Evolutionary conservation across 2,888 invertebrate species (phyloP), one percentile per base, ranked within the genome.

Genomic region (Hecatera dysodea): DNA sequence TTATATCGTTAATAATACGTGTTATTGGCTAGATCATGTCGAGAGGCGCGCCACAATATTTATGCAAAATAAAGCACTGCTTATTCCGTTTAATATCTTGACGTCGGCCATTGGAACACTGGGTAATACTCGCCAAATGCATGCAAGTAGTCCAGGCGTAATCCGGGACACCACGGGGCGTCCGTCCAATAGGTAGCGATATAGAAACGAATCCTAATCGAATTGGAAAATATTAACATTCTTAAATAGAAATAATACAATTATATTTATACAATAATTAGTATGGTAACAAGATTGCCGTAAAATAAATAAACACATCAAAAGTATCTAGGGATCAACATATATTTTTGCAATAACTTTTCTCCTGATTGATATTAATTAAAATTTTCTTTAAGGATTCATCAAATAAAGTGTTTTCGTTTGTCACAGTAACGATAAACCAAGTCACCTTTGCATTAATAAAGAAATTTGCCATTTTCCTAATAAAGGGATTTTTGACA

Each of bases 81-180:
- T 61, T 56, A 73, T 65, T 61, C 55, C 19, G 33, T 59, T 48
- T 64, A 50, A 70, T 74, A 61, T 77, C 64, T 64, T 79, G 52
- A 46, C 59, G 63, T 64, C 70, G 65, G 68, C 57, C 62, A 75
- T 79, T 29, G 17, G 22, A 61, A 81, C 78, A 81, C 70, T 48
- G 68, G 72, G 60, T 50, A 61, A 73, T 72, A 67, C 12, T 63
- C 39, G 59, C 59, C 56, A 75, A 67, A 76, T 56, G 61, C 69
- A 81, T 80, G 78, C 71, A 75, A 87, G 56, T 69, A 67, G 71
- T 68, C 65, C 57, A 67, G 67, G 57, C 56, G 72, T 79, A 86
- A 82, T 79, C 71, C 72, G 46, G 59, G 57, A 61, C 82, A 71
- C 87, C 59, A 42, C 78, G 73, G 83, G 84, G 72, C 52, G 74